Evolutionary conservation across 2,113 vertebrate species (phyloP).

Genomic region (Paradisaea rubra): DNA sequence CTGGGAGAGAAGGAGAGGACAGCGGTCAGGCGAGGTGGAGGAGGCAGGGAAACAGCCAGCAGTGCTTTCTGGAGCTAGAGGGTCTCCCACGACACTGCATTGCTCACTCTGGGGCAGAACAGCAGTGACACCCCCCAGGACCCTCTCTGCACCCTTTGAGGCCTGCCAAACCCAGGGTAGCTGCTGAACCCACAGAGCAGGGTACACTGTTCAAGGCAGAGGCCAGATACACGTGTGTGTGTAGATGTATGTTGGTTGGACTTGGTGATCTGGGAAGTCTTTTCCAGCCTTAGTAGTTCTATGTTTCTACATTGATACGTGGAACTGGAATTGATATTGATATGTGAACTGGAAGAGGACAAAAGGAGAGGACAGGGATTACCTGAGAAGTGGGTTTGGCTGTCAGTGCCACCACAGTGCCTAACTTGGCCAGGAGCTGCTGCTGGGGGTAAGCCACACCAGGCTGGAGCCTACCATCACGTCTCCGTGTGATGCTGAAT

Average conservation of each 20-base stretch:
- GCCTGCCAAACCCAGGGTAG: not conserved
- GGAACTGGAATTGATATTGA: no score
- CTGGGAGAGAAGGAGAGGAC: slow-evolving; percentile 60
- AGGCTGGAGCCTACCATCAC: not conserved
- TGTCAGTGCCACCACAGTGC: not conserved
- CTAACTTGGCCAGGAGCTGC: not conserved
- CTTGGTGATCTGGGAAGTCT: not conserved
- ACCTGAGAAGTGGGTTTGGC: not conserved
- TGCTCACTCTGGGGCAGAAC: not conserved
- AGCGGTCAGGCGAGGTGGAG: not conserved
- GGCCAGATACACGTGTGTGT: not conserved
- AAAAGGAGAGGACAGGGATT: not conserved
- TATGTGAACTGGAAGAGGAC: not conserved
- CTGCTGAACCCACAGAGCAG: not conserved
- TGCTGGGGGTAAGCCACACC: not conserved
- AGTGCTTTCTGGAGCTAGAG: not conserved
- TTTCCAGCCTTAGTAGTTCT: not conserved
- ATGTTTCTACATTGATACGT: not conserved
- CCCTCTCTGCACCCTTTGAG: not conserved
- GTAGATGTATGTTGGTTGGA: not conserved
- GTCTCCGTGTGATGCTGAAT: not conserved
- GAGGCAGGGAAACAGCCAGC: not conserved
- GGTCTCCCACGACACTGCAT: not conserved
- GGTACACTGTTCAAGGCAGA: not conserved
- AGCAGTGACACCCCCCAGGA: not conserved